Evolutionary conservation across 1,140 invertebrate species (phyloP).

Genomic region (Cyclina sinensis): DNA sequence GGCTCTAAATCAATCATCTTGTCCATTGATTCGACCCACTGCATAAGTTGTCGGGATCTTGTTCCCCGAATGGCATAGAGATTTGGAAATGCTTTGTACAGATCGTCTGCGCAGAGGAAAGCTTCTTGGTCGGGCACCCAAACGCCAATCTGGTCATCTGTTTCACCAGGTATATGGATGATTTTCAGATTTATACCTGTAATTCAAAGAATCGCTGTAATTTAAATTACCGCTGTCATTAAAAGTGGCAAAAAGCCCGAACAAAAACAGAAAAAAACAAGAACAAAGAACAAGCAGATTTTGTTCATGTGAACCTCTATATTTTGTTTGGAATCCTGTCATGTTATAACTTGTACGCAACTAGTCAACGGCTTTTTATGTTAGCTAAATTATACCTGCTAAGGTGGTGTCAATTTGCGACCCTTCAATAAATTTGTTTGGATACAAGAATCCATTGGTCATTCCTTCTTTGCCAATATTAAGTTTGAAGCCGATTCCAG

Average conservation of each 20-base stretch:
- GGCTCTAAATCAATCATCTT: constrained; percentile 76
- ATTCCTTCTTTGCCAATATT: constrained; percentile 34
- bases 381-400: constrained; percentile 77
- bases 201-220: no score
- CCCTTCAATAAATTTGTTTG: constrained; percentile 74
- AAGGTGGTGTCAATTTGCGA: constrained; percentile 64
- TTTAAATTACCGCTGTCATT: no score
- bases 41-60: constrained; percentile 70
- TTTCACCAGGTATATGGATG: constrained; percentile 83
- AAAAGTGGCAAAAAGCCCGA: no score
- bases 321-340: no score
- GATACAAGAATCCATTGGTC: constrained; percentile 65
- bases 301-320: no score
- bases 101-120: constrained; percentile 79
- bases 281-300: no score
- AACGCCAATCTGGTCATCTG: constrained; percentile 81
- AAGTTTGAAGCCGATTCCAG: constrained; percentile 76
- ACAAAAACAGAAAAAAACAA: no score
- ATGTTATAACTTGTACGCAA: no score
- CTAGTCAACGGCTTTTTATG: no score
- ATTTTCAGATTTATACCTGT: constrained; percentile 73
- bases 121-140: constrained; percentile 76
- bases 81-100: constrained; percentile 82
- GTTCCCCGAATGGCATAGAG: constrained; percentile 83
- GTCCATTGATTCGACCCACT: constrained; percentile 79